Percentiles rank a stretch among this genome's conserved stretches.
phyloP scores from a whole-genome alignment of 2,113 vertebrate species.

The Connochaetes taurinus region DNA sequence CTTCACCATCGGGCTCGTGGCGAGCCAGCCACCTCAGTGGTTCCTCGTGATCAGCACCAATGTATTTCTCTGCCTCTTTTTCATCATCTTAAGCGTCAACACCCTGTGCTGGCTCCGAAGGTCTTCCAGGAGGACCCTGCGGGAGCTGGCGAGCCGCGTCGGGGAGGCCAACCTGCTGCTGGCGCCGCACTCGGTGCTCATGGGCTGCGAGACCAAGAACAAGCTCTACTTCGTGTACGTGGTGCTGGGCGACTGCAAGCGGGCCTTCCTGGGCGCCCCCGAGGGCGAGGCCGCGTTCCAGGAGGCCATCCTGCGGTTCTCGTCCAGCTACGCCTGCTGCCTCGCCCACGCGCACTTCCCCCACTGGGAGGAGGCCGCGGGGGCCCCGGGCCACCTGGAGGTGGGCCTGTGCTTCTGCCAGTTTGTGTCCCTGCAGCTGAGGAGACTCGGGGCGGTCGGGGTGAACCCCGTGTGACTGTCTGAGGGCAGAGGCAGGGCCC shows the following conservation, averaged over 20 bases:
- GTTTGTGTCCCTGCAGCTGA: conserved; percentile 59
- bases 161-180: conserved; percentile 70
- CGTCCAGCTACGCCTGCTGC: conserved; percentile 68
- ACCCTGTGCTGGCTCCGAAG: background rate
- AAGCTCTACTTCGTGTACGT: conserved; percentile 71
- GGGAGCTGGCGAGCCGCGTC: conserved; percentile 38
- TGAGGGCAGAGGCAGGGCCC: background rate
- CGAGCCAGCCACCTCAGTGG: accelerated
- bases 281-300: conserved; percentile 54
- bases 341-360: conserved; percentile 70
- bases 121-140: conserved; percentile 34
- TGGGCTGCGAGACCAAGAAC: conserved; percentile 57
- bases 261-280: conserved; percentile 54
- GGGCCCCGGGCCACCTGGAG: conserved; percentile 27
- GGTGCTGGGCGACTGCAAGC: conserved; percentile 55
- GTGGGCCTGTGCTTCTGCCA: conserved; percentile 75
- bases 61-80: background rate
- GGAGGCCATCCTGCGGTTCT: conserved; percentile 67
- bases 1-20: accelerated
- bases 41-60: accelerated
- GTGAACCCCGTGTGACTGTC: accelerated
- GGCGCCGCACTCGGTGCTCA: conserved; percentile 57
- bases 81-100: background rate
- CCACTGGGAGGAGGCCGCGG: accelerated
- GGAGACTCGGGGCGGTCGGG: accelerated